These are phyloP conservation scores for Iphiclides podalirius DNA, from an alignment of 2,888 invertebrate genomes.

Conservation along the genomic window DNA sequence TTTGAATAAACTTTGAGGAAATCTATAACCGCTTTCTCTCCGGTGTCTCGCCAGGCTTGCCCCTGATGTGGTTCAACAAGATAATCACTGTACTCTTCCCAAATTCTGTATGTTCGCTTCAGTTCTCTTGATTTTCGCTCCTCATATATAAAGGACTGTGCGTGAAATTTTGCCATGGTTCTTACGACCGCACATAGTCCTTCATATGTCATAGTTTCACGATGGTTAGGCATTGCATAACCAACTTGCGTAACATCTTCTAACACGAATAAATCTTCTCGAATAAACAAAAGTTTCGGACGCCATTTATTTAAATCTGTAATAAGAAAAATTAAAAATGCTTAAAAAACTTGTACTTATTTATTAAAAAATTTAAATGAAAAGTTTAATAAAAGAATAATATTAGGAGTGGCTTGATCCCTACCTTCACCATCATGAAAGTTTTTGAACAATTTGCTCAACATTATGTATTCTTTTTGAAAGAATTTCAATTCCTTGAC, in stretches of 20 bases:
- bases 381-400: constrained; percentile 11
- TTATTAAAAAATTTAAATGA: background rate
- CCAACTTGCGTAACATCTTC: constrained; percentile 58
- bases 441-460: constrained; percentile 50
- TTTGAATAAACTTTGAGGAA: constrained; percentile 56
- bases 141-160: constrained; percentile 70
- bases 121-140: constrained; percentile 53
- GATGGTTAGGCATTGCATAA: constrained; percentile 52
- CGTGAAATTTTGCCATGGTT: constrained; percentile 72
- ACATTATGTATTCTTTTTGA: constrained; percentile 56
- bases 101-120: constrained; percentile 53
- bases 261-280: constrained; percentile 59
- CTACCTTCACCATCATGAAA: constrained; percentile 51
- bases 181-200: constrained; percentile 61
- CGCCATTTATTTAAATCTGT: constrained; percentile 55
- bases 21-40: constrained; percentile 57
- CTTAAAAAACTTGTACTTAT: background rate
- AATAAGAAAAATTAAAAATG: constrained; percentile 25
- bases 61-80: constrained; percentile 48
- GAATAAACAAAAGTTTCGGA: constrained; percentile 46
- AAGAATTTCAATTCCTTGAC: constrained; percentile 53
- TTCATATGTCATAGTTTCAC: constrained; percentile 47
- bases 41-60: constrained; percentile 53
- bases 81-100: constrained; percentile 55
- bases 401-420: constrained; percentile 11